Percentiles rank a stretch among this genome's conserved stretches.
Evolutionary conservation across 2,113 vertebrate genomes (phyloP).

Genomic region (Perca flavescens): DNA sequence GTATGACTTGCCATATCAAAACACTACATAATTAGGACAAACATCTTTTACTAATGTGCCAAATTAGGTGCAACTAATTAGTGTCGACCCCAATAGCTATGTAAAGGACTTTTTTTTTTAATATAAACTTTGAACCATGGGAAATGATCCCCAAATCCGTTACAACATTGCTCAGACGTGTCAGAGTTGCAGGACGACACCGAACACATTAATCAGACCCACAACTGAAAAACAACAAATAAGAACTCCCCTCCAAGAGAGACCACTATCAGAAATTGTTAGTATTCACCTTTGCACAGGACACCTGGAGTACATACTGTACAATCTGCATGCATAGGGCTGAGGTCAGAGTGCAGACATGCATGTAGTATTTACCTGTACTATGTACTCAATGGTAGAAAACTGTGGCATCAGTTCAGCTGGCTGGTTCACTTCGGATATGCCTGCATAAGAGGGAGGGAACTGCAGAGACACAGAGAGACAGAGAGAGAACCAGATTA

Average conservation of each 20-base stretch:
- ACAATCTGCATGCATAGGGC: conserved; percentile 6
- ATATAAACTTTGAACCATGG: not conserved
- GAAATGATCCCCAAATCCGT: not conserved
- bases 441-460: conserved; percentile 94
- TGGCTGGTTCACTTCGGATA: conserved; percentile 96
- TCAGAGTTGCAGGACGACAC: not conserved
- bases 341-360: conserved; percentile 41
- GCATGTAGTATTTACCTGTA: conserved; percentile 89
- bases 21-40: not conserved
- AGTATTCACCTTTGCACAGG: conserved; percentile 31
- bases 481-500: conserved; percentile 42
- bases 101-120: too few relatives aligned
- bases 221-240: not conserved
- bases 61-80: too few relatives aligned
- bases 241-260: not conserved
- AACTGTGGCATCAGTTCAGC: conserved; percentile 98
- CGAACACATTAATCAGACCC: not conserved
- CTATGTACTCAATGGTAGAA: conserved; percentile 97
- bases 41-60: not conserved
- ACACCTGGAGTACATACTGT: conserved; percentile 23
- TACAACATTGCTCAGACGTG: not conserved
- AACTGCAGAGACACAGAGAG: conserved; percentile 86
- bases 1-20: not conserved
- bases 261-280: not conserved
- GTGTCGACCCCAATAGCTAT: not conserved